Evolutionary conservation across 2,113 vertebrate species (phyloP).

Genomic region (Dermatemys mawii): DNA sequence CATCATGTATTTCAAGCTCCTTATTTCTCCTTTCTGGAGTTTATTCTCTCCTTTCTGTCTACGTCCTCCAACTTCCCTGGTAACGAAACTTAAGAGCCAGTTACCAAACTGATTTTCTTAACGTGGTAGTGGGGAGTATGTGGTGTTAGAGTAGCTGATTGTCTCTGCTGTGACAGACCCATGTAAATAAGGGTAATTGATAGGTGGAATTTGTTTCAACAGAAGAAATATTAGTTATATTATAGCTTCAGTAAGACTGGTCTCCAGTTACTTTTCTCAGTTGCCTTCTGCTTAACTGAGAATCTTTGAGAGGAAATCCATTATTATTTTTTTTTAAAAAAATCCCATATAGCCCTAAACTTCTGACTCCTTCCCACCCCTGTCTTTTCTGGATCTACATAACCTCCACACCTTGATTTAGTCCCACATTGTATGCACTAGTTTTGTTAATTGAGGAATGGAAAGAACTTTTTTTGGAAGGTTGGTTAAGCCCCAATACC

Average conservation of each 20-base stretch:
- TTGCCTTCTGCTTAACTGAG: fast-evolving
- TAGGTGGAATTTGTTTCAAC: not conserved
- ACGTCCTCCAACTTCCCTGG: too few species aligned
- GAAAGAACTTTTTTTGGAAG: not conserved
- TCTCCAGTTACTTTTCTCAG: not conserved
- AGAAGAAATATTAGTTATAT: not conserved
- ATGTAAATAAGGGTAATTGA: fast-evolving
- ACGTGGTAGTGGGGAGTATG: not conserved
- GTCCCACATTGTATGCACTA: not conserved
- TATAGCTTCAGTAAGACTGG: not conserved
- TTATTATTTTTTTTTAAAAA: too few species aligned
- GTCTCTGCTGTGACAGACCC: not conserved
- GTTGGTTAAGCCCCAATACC: not conserved
- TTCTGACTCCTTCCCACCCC: not conserved
- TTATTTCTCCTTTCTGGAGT: not conserved
- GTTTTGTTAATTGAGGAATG: not conserved
- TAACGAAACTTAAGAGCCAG: not conserved
- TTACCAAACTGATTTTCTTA: not conserved
- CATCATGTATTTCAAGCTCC: not conserved
- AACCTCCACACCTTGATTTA: not conserved
- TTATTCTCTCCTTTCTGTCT: not conserved
- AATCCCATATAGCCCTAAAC: not conserved
- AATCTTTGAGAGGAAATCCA: not conserved
- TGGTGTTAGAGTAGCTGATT: not conserved
- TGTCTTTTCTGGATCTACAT: not conserved